Percentiles rank a stretch among this genome's conserved stretches.
Evolutionary conservation across 1,140 invertebrate genomes (phyloP).

Genomic region (Platyscapa corneri): DNA sequence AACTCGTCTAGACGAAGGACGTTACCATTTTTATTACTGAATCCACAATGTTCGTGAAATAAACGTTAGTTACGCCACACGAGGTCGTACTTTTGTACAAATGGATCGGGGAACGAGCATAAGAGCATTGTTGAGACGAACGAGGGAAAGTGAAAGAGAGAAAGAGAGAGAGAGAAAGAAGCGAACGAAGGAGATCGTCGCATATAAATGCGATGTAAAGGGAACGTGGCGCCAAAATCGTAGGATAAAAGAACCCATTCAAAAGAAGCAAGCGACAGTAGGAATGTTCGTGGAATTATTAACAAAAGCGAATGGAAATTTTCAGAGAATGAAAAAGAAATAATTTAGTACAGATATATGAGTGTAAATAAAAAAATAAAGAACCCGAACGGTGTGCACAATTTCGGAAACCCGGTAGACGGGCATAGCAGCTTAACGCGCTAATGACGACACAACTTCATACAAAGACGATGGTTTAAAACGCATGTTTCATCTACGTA

Average conservation of each 20-base stretch:
- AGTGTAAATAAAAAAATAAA: too few species aligned
- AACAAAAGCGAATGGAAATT: not conserved
- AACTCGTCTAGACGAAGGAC: not conserved
- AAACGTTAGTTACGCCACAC: not conserved
- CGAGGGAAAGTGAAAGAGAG: not conserved
- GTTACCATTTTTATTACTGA: conserved; percentile 15
- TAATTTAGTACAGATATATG: too few species aligned
- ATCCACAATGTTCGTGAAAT: not conserved
- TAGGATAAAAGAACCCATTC: not conserved
- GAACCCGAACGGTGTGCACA: too few species aligned
- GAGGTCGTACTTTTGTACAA: not conserved
- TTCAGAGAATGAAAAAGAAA: not conserved
- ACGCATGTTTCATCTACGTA: too few species aligned
- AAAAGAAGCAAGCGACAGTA: too few species aligned
- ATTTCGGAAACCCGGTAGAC: too few species aligned
- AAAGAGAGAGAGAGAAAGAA: not conserved
- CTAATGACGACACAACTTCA: too few species aligned
- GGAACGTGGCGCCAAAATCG: not conserved
- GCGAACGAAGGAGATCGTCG: not conserved
- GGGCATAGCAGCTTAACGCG: too few species aligned
- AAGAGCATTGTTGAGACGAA: not conserved
- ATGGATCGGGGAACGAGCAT: not conserved
- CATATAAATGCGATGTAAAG: too few species aligned
- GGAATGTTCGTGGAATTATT: too few species aligned
- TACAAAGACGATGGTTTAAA: too few species aligned